Percentiles rank a stretch among this genome's conserved stretches.
These are phyloP conservation scores for Epicampocera succincta DNA, from an alignment of 2,888 invertebrate genomes.

Conservation along the genomic window DNA sequence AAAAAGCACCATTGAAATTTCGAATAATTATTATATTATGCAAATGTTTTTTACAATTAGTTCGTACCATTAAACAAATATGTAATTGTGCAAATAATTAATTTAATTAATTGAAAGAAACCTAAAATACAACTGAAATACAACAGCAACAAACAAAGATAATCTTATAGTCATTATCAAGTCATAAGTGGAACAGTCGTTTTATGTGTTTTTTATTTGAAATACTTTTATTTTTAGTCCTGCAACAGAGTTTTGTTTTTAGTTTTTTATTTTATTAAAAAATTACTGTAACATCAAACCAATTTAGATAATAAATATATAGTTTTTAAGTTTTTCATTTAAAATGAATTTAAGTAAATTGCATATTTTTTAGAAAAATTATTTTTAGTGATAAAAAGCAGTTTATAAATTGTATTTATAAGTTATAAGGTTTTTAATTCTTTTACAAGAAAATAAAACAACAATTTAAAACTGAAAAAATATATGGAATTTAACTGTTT, in stretches of 20 bases:
- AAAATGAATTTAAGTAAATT: conserved; percentile 52
- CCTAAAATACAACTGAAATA: conserved; percentile 13
- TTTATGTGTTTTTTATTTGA: conserved; percentile 54
- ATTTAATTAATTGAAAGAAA: conserved; percentile 18
- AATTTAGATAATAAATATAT: conserved; percentile 1
- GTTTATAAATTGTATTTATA: conserved; percentile 13
- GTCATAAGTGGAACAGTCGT: conserved; percentile 65
- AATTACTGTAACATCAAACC: neutral
- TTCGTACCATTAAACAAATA: neutral
- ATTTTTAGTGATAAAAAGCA: conserved; percentile 57
- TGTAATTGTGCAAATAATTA: neutral
- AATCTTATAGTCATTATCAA: conserved; percentile 63
- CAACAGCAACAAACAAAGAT: conserved; percentile 45
- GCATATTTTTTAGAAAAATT: conserved; percentile 65
- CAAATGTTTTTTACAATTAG: too few relatives aligned
- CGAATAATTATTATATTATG: too few relatives aligned
- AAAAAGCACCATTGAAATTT: too few relatives aligned
- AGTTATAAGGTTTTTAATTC: conserved; percentile 20
- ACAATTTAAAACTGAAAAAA: conserved; percentile 12
- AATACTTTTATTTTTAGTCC: conserved; percentile 47
- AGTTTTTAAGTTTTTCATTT: conserved; percentile 53
- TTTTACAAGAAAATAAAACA: neutral
- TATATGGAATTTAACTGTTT: conserved; percentile 71
- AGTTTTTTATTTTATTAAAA: conserved; percentile 21
- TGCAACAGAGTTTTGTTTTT: conserved; percentile 17